These are phyloP conservation scores for Eupithecia subumbrata DNA, from an alignment of 2,888 invertebrate genomes.

Conservation along the genomic window DNA sequence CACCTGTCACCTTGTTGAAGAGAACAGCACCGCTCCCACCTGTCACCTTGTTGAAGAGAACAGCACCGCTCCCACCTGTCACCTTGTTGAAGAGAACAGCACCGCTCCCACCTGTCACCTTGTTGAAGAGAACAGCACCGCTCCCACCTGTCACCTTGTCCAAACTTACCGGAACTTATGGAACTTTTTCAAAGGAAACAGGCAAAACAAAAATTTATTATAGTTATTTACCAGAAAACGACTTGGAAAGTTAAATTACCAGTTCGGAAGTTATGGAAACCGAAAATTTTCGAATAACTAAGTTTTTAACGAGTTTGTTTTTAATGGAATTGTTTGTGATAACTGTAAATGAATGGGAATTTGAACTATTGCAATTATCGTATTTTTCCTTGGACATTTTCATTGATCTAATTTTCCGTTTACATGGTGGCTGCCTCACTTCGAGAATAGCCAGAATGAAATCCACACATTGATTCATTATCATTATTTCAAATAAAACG, in stretches of 20 bases:
- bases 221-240: slow-evolving; percentile 23
- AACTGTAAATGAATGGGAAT: not conserved
- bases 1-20: slow-evolving; percentile 11
- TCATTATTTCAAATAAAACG: too few relatives aligned
- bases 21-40: too few relatives aligned
- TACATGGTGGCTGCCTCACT: too few relatives aligned
- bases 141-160: slow-evolving; percentile 10
- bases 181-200: slow-evolving; percentile 19
- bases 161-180: not conserved
- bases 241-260: slow-evolving; percentile 22
- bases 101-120: too few relatives aligned
- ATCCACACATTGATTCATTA: too few relatives aligned
- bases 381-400: not conserved
- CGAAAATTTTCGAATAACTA: slow-evolving; percentile 20
- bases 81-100: too few relatives aligned
- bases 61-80: slow-evolving; percentile 8
- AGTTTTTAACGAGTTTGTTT: slow-evolving; percentile 27
- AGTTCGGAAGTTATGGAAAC: slow-evolving; percentile 24
- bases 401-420: too few relatives aligned
- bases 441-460: too few relatives aligned
- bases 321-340: slow-evolving; percentile 5
- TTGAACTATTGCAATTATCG: not conserved
- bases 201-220: slow-evolving; percentile 27
- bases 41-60: not conserved
- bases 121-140: too few relatives aligned